These are phyloP conservation scores for Ceyx cyanopectus DNA, from an alignment of 2,113 vertebrate genomes.

Conservation along the genomic window DNA sequence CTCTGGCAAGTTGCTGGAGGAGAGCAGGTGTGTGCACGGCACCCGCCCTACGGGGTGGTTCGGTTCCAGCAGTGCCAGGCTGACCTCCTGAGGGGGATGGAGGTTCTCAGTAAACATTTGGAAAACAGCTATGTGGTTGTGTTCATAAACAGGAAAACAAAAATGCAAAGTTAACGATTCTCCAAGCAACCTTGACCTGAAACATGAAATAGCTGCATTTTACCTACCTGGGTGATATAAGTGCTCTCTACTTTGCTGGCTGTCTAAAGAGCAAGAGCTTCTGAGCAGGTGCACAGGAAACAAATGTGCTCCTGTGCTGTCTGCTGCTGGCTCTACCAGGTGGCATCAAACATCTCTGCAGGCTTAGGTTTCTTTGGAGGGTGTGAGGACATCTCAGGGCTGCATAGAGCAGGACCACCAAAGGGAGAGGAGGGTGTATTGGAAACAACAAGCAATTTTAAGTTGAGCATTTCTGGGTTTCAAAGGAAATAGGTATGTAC, in stretches of 20 bases:
- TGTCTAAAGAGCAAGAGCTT: neutral
- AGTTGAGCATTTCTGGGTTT: neutral
- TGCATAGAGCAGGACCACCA: neutral
- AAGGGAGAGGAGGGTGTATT: neutral
- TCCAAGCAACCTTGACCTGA: neutral
- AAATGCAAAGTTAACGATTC: neutral
- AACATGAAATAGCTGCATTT: neutral
- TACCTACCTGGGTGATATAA: neutral
- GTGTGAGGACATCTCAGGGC: neutral
- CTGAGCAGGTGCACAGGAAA: neutral
- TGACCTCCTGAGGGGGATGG: neutral
- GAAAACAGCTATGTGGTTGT: neutral
- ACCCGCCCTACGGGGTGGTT: neutral
- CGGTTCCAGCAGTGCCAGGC: neutral
- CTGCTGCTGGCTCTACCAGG: neutral
- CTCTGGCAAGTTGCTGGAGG: neutral
- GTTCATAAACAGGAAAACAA: constrained; percentile 9
- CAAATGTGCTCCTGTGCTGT: neutral
- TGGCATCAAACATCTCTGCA: neutral
- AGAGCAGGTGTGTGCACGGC: neutral
- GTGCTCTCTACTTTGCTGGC: neutral
- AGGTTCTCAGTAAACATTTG: constrained; percentile 33
- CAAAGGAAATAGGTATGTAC: neutral
- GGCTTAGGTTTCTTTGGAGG: neutral
- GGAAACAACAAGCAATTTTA: neutral